A percentile compares a stretch with the other conserved stretches of the same genome.
Evolutionary conservation across 2,888 invertebrate genomes (phyloP).

Genomic region (Gymnoscelis rufifasciata): DNA sequence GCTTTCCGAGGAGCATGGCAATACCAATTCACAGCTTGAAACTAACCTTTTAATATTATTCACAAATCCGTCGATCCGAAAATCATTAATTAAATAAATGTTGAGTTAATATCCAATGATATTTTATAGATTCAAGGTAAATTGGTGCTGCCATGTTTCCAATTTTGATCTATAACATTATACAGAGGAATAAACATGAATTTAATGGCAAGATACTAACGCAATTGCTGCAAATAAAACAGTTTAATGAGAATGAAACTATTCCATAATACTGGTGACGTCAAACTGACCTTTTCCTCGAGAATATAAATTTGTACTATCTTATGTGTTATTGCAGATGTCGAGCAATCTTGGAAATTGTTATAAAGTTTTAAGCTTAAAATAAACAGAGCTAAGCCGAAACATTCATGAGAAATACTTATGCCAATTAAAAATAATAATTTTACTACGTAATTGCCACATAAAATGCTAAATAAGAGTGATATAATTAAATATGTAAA

Average conservation of each 20-base stretch:
- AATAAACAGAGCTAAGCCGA: constrained; percentile 55
- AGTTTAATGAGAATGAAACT: constrained; percentile 15
- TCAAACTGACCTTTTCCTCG: constrained; percentile 39
- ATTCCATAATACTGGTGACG: constrained; percentile 59
- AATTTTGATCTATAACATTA: constrained; percentile 10
- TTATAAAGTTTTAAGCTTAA: constrained; percentile 34
- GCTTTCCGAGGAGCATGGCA: background rate
- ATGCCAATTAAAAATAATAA: constrained; percentile 29
- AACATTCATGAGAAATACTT: constrained; percentile 33
- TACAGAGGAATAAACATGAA: background rate
- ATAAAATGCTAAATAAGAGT: constrained; percentile 48
- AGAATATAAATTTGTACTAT: constrained; percentile 63
- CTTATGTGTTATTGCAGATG: constrained; percentile 41
- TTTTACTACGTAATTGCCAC: constrained; percentile 53
- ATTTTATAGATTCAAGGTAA: background rate
- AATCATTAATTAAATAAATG: no score
- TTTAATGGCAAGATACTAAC: constrained; percentile 27
- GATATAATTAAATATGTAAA: constrained; percentile 55
- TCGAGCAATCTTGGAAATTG: constrained; percentile 28
- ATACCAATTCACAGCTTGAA: background rate
- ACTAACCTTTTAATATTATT: background rate
- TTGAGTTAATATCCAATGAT: no score
- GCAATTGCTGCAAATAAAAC: constrained; percentile 33
- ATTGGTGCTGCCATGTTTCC: background rate
- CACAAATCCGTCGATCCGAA: background rate